phyloP scores from a whole-genome alignment of 1,140 invertebrate species.

The Tetramorium alpestre region DNA sequence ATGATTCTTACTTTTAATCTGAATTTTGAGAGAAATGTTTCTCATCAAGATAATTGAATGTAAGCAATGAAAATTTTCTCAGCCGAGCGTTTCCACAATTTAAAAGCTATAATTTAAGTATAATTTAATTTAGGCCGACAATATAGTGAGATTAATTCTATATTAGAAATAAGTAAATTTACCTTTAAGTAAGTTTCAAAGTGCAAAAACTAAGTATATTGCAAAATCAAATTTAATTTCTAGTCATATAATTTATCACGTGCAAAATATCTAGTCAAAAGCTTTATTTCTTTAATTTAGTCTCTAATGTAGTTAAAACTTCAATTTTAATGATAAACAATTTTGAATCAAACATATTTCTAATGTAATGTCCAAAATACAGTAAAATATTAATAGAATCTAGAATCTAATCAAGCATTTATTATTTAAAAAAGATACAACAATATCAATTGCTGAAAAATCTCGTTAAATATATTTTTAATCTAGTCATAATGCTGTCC shows the following conservation, averaged over 20 bases:
- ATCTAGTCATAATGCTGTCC: neutral
- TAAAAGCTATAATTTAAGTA: slow-evolving; percentile 15
- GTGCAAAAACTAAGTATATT: slow-evolving; percentile 15
- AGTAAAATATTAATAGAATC: slow-evolving; percentile 8
- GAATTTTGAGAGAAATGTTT: neutral
- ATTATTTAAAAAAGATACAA: neutral
- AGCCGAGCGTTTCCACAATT: slow-evolving; percentile 8
- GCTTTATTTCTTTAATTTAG: neutral
- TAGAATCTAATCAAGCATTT: neutral
- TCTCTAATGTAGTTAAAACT: neutral
- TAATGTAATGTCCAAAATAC: neutral
- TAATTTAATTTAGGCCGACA: slow-evolving; percentile 53
- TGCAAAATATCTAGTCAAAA: neutral
- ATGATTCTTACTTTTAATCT: slow-evolving; percentile 3
- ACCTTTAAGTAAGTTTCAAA: neutral
- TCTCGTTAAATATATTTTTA: neutral
- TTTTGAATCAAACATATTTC: neutral
- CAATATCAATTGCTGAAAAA: neutral
- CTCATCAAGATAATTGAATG: neutral
- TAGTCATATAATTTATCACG: slow-evolving; percentile 3
- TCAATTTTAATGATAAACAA: neutral
- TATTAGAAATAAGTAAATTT: slow-evolving; percentile 33
- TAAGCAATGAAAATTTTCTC: slow-evolving; percentile 43
- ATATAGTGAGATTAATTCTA: slow-evolving; percentile 67
- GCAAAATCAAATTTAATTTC: slow-evolving; percentile 34